A percentile compares a stretch with the other conserved stretches of the same genome.
These are phyloP conservation scores for Drosophila eugracilis DNA, from an alignment of 1,140 invertebrate species.

Conservation along the genomic window DNA sequence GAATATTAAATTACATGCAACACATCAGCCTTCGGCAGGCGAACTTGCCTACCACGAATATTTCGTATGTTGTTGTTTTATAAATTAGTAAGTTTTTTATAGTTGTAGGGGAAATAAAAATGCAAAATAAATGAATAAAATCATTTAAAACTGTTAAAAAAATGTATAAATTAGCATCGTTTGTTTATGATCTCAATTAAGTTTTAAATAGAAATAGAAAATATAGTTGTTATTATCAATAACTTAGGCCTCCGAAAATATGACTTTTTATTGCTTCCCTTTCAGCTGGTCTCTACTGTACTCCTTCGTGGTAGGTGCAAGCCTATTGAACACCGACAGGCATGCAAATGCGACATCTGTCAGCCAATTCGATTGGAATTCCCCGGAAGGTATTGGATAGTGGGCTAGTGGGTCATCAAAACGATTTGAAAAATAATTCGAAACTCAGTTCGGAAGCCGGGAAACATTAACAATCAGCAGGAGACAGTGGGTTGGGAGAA, in stretches of 20 bases:
- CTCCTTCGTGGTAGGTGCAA: not conserved
- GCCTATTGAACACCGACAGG: constrained; percentile 2
- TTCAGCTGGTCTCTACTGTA: not conserved
- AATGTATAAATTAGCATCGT: no score
- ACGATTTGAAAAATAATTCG: constrained; percentile 25
- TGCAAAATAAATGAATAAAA: no score
- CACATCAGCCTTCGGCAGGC: constrained; percentile 49
- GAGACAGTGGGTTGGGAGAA: not conserved
- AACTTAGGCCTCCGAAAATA: no score
- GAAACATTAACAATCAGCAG: constrained; percentile 57
- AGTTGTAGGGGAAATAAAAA: no score
- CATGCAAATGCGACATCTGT: constrained; percentile 50
- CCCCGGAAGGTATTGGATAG: constrained; percentile 1
- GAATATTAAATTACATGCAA: constrained; percentile 80
- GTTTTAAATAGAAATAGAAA: no score
- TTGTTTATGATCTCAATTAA: no score
- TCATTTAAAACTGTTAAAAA: no score
- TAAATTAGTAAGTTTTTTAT: no score
- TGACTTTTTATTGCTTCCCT: no score
- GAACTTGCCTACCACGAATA: constrained; percentile 1
- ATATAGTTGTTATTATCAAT: no score
- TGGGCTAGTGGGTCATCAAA: constrained; percentile 24
- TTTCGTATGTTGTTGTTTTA: not conserved
- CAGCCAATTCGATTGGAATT: constrained; percentile 16
- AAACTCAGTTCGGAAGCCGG: constrained; percentile 20